Conservation (phyloP, 2,113 vertebrate genomes). For the Cranoglanis bouderius region DNA sequence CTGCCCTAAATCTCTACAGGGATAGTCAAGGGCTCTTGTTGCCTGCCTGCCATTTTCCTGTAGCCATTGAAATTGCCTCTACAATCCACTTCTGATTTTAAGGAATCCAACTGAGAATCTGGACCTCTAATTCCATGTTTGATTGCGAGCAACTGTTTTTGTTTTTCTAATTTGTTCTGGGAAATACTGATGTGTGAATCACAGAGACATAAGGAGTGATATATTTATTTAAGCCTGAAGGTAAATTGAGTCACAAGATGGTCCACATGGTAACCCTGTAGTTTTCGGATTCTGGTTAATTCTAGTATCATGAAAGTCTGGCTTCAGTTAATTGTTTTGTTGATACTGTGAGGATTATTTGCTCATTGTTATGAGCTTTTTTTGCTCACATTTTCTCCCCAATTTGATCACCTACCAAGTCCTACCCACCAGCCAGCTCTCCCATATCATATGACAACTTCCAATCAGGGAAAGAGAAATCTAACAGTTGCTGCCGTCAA, state of each 20-base stretch:
- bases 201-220: constrained; percentile 18
- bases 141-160: background rate
- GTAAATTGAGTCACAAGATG: background rate
- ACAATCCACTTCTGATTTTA: background rate
- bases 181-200: background rate
- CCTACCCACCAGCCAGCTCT: background rate
- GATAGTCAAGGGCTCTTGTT: constrained; percentile 17
- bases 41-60: constrained; percentile 5
- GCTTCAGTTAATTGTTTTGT: constrained; percentile 1
- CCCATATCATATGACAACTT: background rate
- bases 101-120: background rate
- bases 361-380: background rate
- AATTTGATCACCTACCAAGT: background rate
- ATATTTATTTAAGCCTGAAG: constrained; percentile 38
- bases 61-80: constrained; percentile 39
- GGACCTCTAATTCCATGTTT: background rate
- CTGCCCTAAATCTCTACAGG: background rate
- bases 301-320: constrained; percentile 17
- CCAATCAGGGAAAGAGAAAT: background rate
- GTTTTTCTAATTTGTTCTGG: background rate
- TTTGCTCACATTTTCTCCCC: background rate
- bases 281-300: constrained; percentile 12
- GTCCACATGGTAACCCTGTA: background rate
- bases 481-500: background rate
- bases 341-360: constrained; percentile 24